A percentile compares a stretch with the other conserved stretches of the same genome.
These are phyloP conservation scores for Geotrypetes seraphini DNA, from an alignment of 2,797 vertebrate genomes.

Conservation along the genomic window DNA sequence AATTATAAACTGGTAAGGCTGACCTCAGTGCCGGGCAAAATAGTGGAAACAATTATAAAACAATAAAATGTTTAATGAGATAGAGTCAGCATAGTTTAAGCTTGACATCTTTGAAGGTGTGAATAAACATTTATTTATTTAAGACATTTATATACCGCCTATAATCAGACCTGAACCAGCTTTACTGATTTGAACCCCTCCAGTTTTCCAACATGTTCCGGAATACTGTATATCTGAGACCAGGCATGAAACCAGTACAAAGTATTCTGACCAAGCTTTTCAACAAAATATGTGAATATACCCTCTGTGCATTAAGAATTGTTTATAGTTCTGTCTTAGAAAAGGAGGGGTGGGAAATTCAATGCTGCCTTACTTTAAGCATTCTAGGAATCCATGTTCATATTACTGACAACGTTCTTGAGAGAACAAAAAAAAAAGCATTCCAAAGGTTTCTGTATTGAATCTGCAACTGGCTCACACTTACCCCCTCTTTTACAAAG, in stretches of 20 bases:
- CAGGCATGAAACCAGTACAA: background rate
- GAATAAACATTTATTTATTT: too few relatives aligned
- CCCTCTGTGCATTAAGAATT: rapidly evolving
- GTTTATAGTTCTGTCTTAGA: background rate
- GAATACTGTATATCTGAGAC: background rate
- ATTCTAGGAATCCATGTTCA: background rate
- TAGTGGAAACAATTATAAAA: too few relatives aligned
- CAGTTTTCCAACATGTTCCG: background rate
- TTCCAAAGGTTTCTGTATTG: background rate
- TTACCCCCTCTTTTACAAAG: too few relatives aligned
- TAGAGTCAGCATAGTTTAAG: too few relatives aligned
- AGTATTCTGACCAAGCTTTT: background rate
- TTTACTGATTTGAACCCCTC: background rate
- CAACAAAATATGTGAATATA: background rate
- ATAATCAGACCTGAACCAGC: too few relatives aligned
- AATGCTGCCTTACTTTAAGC: background rate
- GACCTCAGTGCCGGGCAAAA: too few relatives aligned
- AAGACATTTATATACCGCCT: too few relatives aligned
- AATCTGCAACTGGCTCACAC: background rate
- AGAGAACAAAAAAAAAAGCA: background rate
- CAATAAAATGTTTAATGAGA: too few relatives aligned
- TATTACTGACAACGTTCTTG: background rate
- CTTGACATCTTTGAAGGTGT: too few relatives aligned
- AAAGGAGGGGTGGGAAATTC: background rate
- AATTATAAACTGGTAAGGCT: too few relatives aligned